These are phyloP conservation scores for Lamproptera curius DNA, from an alignment of 2,888 invertebrate species.

Conservation along the genomic window DNA sequence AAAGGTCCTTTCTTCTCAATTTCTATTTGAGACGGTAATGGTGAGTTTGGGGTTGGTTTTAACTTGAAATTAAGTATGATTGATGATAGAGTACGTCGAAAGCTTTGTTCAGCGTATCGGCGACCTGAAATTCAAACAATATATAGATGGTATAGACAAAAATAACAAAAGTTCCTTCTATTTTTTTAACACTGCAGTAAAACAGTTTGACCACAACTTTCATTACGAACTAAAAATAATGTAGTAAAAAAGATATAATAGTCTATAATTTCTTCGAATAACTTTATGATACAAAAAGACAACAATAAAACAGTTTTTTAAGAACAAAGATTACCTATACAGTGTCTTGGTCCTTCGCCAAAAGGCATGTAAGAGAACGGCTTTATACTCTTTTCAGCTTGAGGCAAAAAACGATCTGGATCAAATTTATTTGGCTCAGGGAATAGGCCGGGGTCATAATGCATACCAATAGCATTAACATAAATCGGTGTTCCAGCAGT, in stretches of 20 bases:
- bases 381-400: conserved; percentile 56
- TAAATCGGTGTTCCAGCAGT: conserved; percentile 40
- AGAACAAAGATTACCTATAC: conserved; percentile 57
- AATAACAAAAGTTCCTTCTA: too few species aligned
- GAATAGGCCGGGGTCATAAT: conserved; percentile 62
- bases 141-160: too few species aligned
- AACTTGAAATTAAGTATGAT: not conserved
- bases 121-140: conserved; percentile 6
- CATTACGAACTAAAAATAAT: too few species aligned
- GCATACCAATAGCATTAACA: conserved; percentile 38
- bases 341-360: conserved; percentile 75
- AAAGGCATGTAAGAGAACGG: conserved; percentile 62
- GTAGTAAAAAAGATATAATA: too few species aligned
- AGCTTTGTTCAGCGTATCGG: not conserved
- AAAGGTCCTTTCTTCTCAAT: conserved; percentile 20
- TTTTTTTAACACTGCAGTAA: too few species aligned
- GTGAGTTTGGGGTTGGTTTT: conserved; percentile 9
- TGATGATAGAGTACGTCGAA: not conserved
- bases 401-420: conserved; percentile 74
- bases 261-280: too few species aligned
- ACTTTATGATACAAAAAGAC: too few species aligned
- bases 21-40: conserved; percentile 17
- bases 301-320: too few species aligned
- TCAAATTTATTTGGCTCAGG: conserved; percentile 72
- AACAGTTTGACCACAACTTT: too few species aligned